Conservation (phyloP, 2,113 vertebrate genomes). For the Rhombomys opimus region DNA sequence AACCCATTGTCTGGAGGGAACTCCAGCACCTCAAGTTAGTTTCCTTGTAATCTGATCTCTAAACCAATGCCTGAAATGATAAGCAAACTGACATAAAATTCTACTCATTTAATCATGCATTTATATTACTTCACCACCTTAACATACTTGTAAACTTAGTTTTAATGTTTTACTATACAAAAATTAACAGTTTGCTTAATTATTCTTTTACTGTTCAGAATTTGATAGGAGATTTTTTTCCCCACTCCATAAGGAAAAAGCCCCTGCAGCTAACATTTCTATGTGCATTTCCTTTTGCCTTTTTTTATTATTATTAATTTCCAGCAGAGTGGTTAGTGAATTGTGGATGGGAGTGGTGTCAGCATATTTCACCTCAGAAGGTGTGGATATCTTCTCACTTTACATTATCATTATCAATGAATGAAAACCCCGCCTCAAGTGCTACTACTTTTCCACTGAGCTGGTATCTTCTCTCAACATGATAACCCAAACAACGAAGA, state of each 20-base stretch:
- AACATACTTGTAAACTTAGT: conserved; percentile 38
- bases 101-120: neutral
- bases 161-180: conserved; percentile 36
- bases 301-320: conserved; percentile 8
- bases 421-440: neutral
- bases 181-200: conserved; percentile 33
- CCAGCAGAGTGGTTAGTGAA: neutral
- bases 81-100: neutral
- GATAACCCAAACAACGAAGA: neutral
- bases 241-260: neutral
- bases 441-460: neutral
- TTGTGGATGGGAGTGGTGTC: neutral
- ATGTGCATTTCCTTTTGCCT: conserved; percentile 2
- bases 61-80: neutral
- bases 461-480: neutral
- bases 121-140: conserved; percentile 43
- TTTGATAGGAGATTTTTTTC: neutral
- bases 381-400: neutral
- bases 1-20: neutral
- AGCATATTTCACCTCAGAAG: neutral
- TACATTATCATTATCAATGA: neutral
- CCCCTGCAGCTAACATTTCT: neutral
- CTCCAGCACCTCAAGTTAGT: neutral
- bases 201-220: neutral
- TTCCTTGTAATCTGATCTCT: neutral